Base-by-base conservation (phyloP, 2,797 vertebrate genomes). In the Darevskia mixta region DNA sequence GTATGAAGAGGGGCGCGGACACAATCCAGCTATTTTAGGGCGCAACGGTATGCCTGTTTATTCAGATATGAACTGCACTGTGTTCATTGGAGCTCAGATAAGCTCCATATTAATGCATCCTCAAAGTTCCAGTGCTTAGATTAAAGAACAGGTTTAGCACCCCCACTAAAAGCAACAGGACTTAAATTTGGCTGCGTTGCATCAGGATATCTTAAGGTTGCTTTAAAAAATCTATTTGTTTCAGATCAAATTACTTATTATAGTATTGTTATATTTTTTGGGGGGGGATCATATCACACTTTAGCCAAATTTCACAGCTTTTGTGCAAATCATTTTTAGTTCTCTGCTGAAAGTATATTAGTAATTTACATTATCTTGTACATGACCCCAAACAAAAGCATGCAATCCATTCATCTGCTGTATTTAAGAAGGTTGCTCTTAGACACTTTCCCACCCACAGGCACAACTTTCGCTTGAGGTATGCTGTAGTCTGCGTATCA, bases 401-500 rank as follows among this genome's bases (percentile, higher is more conserved):
- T 15, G 58, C 8, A 5, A 87, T 71, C 35, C 61, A 32, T 91
- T 90, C 86, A 35, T 83, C 86, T 89, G 45, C 45, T 49, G 45
- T 11, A 85, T 72, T 85, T 82, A 35, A 79, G 73, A 89, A 49
- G 29, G 66, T 43, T 8, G 41, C 45, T 90, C 71, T 76, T 77
- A 45, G 83, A 82, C 18, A 67, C 8, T 67, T 93, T 85, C 91
- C 95, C 90, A 87, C 79, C 58, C 49, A n/a, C 9, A 23, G 58
- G 64, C 83, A 82, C 35, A 79, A 87, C 88, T 61, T 80, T 86
- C 82, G 4, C 91, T 93, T 92, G 92, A 91, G 88, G 83, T 41
- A 0, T 15, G 84, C 85, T 83, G 82, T 45, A 66, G 78, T 7
- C 10, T 91, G n/a, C 45, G 92, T 85, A 83, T 90, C 83, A 94